Conservation (phyloP, 2,888 invertebrate species). For the Amblyteles armatorius region DNA sequence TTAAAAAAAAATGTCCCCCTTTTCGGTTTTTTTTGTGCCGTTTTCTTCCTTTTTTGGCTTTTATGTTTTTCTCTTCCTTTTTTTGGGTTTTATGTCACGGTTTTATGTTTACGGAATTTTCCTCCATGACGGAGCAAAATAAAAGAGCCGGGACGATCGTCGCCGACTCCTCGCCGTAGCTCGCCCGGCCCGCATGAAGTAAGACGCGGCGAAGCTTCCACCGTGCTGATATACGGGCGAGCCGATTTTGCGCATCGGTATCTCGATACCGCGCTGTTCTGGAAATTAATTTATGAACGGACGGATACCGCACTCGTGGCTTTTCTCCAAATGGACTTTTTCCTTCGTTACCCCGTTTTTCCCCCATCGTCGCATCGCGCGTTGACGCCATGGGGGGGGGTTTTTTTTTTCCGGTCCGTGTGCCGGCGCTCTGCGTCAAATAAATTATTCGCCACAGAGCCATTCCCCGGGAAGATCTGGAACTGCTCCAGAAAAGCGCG, state of each 20-base stretch:
- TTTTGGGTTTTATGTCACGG: no score
- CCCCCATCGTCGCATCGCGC: background rate
- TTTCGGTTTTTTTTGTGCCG: no score
- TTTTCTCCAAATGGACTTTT: conserved; percentile 59
- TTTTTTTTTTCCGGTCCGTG: conserved; percentile 39
- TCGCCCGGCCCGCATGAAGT: no score
- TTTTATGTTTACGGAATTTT: no score
- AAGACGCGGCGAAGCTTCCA: background rate
- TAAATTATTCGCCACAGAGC: conserved; percentile 68
- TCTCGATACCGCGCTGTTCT: conserved; percentile 11
- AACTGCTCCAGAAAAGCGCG: conserved; percentile 64
- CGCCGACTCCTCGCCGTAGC: no score
- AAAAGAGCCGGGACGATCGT: no score
- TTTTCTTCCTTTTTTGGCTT: no score
- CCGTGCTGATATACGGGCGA: background rate
- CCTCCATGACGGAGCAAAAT: no score
- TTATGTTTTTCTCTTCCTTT: no score
- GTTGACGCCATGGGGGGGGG: conserved; percentile 51
- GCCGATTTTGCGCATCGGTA: background rate
- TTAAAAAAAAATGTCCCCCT: no score
- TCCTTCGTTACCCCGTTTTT: conserved; percentile 13
- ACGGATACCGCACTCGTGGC: conserved; percentile 51
- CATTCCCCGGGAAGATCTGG: conserved; percentile 60
- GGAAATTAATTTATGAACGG: conserved; percentile 49
- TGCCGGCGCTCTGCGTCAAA: conserved; percentile 58